Percentiles rank a stretch among this genome's conserved stretches.
Evolutionary conservation across 2,888 invertebrate species (phyloP).

Genomic region (Agrochola circellaris): DNA sequence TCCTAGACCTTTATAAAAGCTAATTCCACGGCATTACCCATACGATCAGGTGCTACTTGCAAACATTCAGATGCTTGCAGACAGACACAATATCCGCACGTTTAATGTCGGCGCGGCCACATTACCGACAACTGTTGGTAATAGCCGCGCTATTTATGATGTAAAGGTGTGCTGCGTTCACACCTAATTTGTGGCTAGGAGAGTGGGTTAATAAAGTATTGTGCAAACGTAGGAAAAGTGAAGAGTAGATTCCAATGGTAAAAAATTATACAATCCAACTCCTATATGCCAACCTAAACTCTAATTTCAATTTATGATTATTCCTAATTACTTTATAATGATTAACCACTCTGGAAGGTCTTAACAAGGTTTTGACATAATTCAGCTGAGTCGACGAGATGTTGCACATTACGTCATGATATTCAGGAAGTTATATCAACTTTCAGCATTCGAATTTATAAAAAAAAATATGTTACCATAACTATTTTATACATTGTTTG

Average conservation of each 20-base stretch:
- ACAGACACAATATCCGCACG: slow-evolving; percentile 68
- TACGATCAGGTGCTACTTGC: slow-evolving; percentile 65
- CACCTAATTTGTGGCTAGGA: slow-evolving; percentile 25
- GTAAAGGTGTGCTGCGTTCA: slow-evolving; percentile 73
- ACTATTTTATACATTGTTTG: not conserved
- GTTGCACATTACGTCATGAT: not conserved
- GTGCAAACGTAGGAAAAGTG: too few relatives aligned
- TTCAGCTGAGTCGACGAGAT: not conserved
- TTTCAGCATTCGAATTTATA: not conserved
- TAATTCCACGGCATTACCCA: slow-evolving; percentile 35
- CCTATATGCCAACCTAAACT: not conserved
- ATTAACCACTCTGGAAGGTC: not conserved
- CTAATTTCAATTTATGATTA: too few relatives aligned
- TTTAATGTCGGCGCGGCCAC: slow-evolving; percentile 70
- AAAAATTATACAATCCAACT: not conserved
- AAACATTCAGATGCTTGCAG: slow-evolving; percentile 63
- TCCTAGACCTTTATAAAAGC: slow-evolving; percentile 31
- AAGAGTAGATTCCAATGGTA: not conserved
- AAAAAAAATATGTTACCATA: not conserved
- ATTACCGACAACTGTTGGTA: slow-evolving; percentile 77
- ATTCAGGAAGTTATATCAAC: not conserved
- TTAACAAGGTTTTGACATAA: not conserved
- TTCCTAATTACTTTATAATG: not conserved
- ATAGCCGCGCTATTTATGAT: slow-evolving; percentile 76
- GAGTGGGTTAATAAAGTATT: slow-evolving; percentile 30